Conservation (phyloP, 2,888 invertebrate genomes). For the Drosophila paramelanica region DNA sequence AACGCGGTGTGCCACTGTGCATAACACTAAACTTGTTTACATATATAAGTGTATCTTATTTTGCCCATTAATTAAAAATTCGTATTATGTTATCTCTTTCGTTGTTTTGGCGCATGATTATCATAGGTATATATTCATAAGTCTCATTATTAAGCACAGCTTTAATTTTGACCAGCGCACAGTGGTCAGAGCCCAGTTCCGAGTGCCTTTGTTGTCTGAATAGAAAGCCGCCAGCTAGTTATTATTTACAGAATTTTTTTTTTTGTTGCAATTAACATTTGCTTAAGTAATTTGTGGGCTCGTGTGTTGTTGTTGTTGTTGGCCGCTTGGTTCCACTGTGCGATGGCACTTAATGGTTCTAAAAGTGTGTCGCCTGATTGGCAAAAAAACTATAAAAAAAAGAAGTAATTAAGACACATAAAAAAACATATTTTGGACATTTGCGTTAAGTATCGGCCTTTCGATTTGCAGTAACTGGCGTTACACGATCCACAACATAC, state of each 20-base stretch:
- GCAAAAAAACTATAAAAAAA: constrained; percentile 2
- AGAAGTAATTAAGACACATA: constrained; percentile 2
- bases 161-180: constrained; percentile 6
- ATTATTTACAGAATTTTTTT: too few species aligned
- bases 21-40: constrained; percentile 16
- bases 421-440: constrained; percentile 19
- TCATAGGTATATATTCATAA: constrained; percentile 14
- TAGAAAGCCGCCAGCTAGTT: background rate
- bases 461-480: constrained; percentile 37
- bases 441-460: constrained; percentile 20
- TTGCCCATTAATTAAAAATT: constrained; percentile 17
- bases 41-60: constrained; percentile 8
- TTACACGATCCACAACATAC: constrained; percentile 13
- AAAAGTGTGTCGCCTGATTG: constrained; percentile 39
- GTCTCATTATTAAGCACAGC: background rate
- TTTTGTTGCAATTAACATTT: background rate
- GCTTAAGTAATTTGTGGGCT: background rate
- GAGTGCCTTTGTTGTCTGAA: too few species aligned
- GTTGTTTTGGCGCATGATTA: constrained; percentile 6
- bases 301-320: too few species aligned
- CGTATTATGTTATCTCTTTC: constrained; percentile 7
- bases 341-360: constrained; percentile 8
- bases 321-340: constrained; percentile 29
- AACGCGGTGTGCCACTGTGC: constrained; percentile 31
- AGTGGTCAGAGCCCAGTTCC: constrained; percentile 5